Percentiles rank a stretch among this genome's conserved stretches.
These are phyloP conservation scores for Zoanthus solanderi DNA, from an alignment of 92 coral and sea anemone genomes.

Conservation along the genomic window DNA sequence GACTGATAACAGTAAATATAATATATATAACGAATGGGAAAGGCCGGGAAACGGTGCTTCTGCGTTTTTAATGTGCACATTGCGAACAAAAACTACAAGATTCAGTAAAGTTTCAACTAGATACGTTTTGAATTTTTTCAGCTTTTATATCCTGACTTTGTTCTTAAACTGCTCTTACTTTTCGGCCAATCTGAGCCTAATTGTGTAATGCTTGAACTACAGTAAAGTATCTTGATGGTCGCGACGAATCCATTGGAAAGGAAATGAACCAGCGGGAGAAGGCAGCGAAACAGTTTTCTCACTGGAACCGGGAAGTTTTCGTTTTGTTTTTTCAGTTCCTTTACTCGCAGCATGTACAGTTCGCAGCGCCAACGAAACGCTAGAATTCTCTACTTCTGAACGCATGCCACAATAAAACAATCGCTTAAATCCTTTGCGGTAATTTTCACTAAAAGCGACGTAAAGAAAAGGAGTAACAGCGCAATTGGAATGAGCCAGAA, in stretches of 20 bases:
- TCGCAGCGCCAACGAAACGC: not conserved
- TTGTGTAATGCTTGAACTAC: not conserved
- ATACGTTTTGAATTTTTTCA: no score
- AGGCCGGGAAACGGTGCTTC: no score
- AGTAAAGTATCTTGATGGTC: slow-evolving; percentile 1
- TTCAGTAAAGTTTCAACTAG: no score
- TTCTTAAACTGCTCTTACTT: no score
- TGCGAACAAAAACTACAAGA: no score
- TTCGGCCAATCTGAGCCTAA: no score
- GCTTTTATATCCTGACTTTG: no score
- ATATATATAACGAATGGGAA: no score
- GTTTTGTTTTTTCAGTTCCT: not conserved
- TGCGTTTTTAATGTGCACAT: no score
- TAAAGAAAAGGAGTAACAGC: slow-evolving; percentile 36
- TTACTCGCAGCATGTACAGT: not conserved
- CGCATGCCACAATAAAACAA: not conserved
- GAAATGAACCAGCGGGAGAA: slow-evolving; percentile 7
- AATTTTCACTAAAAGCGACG: slow-evolving; percentile 26
- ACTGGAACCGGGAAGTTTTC: not conserved
- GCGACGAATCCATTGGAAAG: not conserved
- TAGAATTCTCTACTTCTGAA: not conserved
- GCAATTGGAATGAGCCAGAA: slow-evolving; percentile 37
- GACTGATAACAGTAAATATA: no score
- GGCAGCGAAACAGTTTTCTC: not conserved
- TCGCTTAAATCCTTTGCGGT: slow-evolving; percentile 30